Percentiles rank a stretch among this genome's conserved stretches.
These are phyloP conservation scores for Mus pahari DNA, from an alignment of 2,113 vertebrate genomes.

Conservation along the genomic window DNA sequence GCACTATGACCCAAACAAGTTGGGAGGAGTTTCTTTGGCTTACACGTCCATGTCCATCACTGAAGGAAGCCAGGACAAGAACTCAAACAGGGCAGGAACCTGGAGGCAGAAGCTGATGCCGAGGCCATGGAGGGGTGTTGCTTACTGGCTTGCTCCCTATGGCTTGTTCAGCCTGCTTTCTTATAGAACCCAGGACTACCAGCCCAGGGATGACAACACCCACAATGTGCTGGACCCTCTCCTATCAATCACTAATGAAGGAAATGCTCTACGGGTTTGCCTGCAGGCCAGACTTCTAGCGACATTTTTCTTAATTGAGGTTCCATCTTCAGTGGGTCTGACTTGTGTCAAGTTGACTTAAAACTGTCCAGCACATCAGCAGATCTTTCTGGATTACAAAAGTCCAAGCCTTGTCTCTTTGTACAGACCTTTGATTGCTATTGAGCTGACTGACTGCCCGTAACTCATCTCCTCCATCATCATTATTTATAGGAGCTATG, in stretches of 20 bases:
- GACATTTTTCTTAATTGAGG: not conserved
- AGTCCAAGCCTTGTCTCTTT: not conserved
- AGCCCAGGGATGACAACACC: not conserved
- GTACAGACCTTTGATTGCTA: not conserved
- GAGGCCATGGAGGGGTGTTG: not conserved
- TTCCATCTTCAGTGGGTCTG: not conserved
- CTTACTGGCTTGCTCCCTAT: not conserved
- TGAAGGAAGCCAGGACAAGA: not conserved
- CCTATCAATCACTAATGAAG: not conserved
- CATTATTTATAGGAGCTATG: not conserved
- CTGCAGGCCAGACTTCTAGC: not conserved
- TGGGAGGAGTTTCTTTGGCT: not conserved
- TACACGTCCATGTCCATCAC: too few relatives aligned
- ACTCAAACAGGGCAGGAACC: not conserved
- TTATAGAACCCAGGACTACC: not conserved
- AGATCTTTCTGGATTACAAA: not conserved
- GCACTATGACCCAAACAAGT: not conserved
- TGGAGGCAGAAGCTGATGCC: not conserved
- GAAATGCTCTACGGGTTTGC: not conserved
- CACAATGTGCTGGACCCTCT: not conserved
- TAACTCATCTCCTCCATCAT: rapidly evolving
- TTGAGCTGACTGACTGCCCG: not conserved
- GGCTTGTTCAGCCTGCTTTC: not conserved
- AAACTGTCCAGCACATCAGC: not conserved
- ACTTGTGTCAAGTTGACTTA: not conserved